A percentile compares a stretch with the other conserved stretches of the same genome.
These are phyloP conservation scores for Aphidius colemani DNA, from an alignment of 2,888 invertebrate genomes.

Conservation along the genomic window DNA sequence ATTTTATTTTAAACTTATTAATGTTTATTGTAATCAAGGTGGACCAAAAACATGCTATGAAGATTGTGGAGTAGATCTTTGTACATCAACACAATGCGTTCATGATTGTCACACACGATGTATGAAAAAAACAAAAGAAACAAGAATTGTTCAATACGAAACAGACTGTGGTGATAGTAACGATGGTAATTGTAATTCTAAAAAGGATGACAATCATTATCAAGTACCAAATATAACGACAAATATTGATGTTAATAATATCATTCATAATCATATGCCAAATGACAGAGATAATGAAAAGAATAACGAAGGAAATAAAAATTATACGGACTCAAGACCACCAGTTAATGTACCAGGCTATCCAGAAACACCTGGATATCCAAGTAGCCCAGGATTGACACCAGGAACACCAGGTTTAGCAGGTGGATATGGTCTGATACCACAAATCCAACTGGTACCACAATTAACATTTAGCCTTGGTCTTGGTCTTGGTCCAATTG, in stretches of 20 bases:
- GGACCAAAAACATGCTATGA: slow-evolving; percentile 37
- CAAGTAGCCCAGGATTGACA: background rate
- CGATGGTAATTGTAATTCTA: slow-evolving; percentile 31
- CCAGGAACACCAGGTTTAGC: background rate
- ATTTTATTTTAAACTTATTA: background rate
- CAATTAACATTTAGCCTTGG: slow-evolving; percentile 44
- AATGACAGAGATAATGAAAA: background rate
- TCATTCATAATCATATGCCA: slow-evolving; percentile 35
- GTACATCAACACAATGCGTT: slow-evolving; percentile 40
- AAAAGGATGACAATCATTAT: background rate
- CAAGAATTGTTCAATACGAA: slow-evolving; percentile 46
- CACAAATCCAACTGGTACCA: slow-evolving; percentile 42
- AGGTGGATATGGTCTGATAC: slow-evolving; percentile 28
- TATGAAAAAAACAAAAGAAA: slow-evolving; percentile 43
- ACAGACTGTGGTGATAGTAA: slow-evolving; percentile 34
- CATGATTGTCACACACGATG: slow-evolving; percentile 48
- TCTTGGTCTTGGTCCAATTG: slow-evolving; percentile 33
- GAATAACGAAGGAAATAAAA: background rate
- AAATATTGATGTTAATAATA: slow-evolving; percentile 44
- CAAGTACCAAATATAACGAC: slow-evolving; percentile 44
- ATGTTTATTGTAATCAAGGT: slow-evolving; percentile 11
- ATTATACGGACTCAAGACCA: background rate
- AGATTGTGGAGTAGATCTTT: slow-evolving; percentile 40
- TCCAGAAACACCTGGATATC: slow-evolving; percentile 2
- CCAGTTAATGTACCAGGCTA: slow-evolving; percentile 12